Evolutionary conservation across 2,797 vertebrate genomes (phyloP).

Genomic region (Poecilia gillii): DNA sequence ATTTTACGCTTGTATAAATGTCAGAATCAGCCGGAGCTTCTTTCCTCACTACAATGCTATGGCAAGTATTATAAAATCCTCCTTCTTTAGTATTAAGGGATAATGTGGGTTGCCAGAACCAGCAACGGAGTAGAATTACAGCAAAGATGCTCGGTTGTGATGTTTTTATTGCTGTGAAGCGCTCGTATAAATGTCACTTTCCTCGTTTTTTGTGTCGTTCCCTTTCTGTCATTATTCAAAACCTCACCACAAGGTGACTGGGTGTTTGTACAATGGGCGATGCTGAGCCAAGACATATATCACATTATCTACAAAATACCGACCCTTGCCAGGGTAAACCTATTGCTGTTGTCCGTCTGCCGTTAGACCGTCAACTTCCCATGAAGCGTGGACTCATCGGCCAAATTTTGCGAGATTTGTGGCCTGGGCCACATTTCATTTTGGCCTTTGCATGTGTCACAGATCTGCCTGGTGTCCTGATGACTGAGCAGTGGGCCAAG

Average conservation of each 20-base stretch:
- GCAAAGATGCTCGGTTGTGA: slow-evolving; percentile 16
- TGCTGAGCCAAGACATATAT: slow-evolving; percentile 59
- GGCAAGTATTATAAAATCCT: not conserved
- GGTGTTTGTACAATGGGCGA: slow-evolving; percentile 58
- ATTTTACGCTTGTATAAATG: slow-evolving; percentile 10
- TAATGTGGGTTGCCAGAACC: not conserved
- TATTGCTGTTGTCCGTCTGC: slow-evolving; percentile 59
- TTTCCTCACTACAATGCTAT: slow-evolving; percentile 16
- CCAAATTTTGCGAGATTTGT: slow-evolving; percentile 62
- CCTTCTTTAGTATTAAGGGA: not conserved
- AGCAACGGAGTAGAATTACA: slow-evolving; percentile 31
- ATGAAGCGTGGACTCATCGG: slow-evolving; percentile 58
- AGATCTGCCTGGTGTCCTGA: slow-evolving; percentile 54
- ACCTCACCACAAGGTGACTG: slow-evolving; percentile 46
- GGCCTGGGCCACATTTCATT: slow-evolving; percentile 66
- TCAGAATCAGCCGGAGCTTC: slow-evolving; percentile 13
- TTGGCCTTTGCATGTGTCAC: slow-evolving; percentile 63
- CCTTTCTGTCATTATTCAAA: slow-evolving; percentile 43
- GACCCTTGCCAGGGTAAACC: slow-evolving; percentile 49
- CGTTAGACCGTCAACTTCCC: slow-evolving; percentile 51
- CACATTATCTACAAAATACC: slow-evolving; percentile 58
- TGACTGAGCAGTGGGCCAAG: slow-evolving; percentile 67
- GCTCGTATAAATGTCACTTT: slow-evolving; percentile 39
- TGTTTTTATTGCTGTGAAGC: slow-evolving; percentile 36
- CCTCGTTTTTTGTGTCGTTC: slow-evolving; percentile 24